Conservation (phyloP, 1,140 invertebrate species). For the Drosophila trapezifrons region DNA sequence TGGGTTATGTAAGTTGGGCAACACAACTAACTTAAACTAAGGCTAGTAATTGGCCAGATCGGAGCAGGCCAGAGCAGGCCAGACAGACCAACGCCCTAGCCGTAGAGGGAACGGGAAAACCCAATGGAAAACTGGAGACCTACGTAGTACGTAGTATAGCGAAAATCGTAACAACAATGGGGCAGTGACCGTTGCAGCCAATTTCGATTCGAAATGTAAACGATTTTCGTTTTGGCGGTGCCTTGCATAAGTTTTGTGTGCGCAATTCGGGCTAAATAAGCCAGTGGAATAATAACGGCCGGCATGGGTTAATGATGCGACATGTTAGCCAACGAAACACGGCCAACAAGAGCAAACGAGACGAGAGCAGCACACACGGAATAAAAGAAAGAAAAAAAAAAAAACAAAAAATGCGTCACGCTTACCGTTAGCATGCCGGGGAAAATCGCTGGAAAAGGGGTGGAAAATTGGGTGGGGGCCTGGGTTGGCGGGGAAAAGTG, state of each 20-base stretch:
- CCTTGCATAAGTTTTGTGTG: constrained; percentile 59
- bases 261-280: constrained; percentile 63
- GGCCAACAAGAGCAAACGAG: constrained; percentile 28
- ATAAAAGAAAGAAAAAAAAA: neutral
- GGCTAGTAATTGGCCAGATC: constrained; percentile 76
- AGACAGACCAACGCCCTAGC: constrained; percentile 70
- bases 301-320: constrained; percentile 75
- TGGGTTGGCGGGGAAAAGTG: constrained; percentile 2
- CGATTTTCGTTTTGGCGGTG: constrained; percentile 52
- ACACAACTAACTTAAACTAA: constrained; percentile 38
- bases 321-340: constrained; percentile 54
- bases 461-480: constrained; percentile 20
- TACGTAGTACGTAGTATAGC: constrained; percentile 1
- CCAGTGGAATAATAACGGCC: constrained; percentile 66
- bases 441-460: constrained; percentile 12
- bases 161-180: constrained; percentile 57
- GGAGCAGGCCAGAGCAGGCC: neutral
- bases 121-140: neutral
- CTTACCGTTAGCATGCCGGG: constrained; percentile 74
- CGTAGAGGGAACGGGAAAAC: neutral
- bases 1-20: constrained; percentile 64
- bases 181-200: constrained; percentile 59
- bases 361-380: constrained; percentile 2
- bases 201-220: constrained; percentile 73
- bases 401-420: constrained; percentile 70